Conservation (phyloP, 2,888 invertebrate species). For the Calliphora vomitoria region DNA sequence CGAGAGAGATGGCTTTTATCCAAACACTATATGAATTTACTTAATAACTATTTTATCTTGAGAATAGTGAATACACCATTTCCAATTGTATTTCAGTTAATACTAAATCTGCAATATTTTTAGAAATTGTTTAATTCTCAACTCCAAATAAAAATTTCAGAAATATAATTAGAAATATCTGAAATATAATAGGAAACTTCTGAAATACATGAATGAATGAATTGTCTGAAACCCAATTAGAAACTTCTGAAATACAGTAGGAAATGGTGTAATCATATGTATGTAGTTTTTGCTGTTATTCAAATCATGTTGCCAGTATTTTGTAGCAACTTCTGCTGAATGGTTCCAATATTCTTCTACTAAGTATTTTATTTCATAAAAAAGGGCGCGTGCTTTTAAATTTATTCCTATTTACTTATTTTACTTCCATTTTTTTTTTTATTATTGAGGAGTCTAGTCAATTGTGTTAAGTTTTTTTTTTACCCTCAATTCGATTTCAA, state of each 20-base stretch:
- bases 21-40: constrained; percentile 12
- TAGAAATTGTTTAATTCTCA: too few relatives aligned
- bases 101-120: too few relatives aligned
- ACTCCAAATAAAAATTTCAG: too few relatives aligned
- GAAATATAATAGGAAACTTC: too few relatives aligned
- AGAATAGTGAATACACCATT: not conserved
- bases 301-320: constrained; percentile 10
- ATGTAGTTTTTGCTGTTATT: constrained; percentile 10
- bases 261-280: not conserved
- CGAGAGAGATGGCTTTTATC: not conserved
- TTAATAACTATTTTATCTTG: constrained; percentile 3
- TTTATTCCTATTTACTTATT: not conserved
- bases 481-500: constrained; percentile 7
- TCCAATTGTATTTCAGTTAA: too few relatives aligned
- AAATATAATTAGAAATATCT: too few relatives aligned
- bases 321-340: constrained; percentile 18
- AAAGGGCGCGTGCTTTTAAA: constrained; percentile 39
- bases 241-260: too few relatives aligned
- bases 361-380: not conserved
- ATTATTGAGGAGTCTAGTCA: constrained; percentile 35
- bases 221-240: too few relatives aligned
- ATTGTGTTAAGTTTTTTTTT: not conserved
- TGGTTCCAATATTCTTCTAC: not conserved
- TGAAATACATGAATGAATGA: too few relatives aligned
- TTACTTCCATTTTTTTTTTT: constrained; percentile 11